These are phyloP conservation scores for Trogon surrucura DNA, from an alignment of 2,113 vertebrate species.

Conservation along the genomic window DNA sequence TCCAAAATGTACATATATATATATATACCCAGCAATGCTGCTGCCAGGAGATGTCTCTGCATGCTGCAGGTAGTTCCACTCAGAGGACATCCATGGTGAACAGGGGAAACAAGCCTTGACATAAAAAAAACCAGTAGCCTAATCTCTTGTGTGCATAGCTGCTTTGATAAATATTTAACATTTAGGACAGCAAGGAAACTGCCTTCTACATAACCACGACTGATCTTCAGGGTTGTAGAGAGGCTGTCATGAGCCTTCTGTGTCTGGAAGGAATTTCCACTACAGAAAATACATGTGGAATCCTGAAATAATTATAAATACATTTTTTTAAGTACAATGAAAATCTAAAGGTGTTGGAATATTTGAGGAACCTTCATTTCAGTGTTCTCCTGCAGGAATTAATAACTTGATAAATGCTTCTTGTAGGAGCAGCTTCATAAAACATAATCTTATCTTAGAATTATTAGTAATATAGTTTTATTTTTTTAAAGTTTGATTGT, in stretches of 20 bases:
- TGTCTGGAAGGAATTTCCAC: neutral
- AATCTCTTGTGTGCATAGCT: neutral
- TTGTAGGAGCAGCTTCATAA: neutral
- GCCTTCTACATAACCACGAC: accelerated
- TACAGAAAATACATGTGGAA: neutral
- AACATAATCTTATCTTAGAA: neutral
- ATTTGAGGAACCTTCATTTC: neutral
- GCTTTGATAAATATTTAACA: neutral
- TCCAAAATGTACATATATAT: neutral
- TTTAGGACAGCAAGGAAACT: neutral
- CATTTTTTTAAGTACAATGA: neutral
- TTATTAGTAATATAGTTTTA: neutral
- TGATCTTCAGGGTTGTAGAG: neutral
- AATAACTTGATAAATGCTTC: neutral
- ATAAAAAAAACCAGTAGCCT: neutral
- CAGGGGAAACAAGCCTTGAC: neutral
- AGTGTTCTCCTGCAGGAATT: neutral
- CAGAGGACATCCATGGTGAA: neutral
- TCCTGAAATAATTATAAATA: neutral
- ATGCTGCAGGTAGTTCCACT: neutral
- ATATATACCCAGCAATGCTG: neutral
- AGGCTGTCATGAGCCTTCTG: neutral
- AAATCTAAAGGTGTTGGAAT: neutral
- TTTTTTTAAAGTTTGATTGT: neutral
- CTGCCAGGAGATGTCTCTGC: neutral